Conservation (phyloP, 2,113 vertebrate species). For the Esox niger region DNA sequence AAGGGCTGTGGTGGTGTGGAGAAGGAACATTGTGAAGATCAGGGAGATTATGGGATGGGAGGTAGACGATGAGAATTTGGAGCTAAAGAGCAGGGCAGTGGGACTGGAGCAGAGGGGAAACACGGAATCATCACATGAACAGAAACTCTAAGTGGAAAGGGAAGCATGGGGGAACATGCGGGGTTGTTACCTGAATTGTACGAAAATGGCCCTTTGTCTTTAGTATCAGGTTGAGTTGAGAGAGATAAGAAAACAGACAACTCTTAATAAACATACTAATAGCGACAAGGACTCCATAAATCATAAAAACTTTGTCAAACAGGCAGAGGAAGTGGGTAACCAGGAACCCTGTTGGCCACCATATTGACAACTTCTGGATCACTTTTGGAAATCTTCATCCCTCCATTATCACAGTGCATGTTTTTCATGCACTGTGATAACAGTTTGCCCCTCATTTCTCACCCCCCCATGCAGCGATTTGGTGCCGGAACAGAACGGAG, state of each 20-base stretch:
- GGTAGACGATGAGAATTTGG: conserved; percentile 16
- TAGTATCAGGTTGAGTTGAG: conserved; percentile 78
- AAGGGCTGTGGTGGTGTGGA: not conserved
- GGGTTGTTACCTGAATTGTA: conserved; percentile 92
- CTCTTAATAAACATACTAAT: conserved; percentile 7
- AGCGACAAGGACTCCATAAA: not conserved
- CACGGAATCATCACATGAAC: conserved; percentile 11
- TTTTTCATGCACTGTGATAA: not conserved
- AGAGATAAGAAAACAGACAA: conserved; percentile 31
- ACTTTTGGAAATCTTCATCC: not conserved
- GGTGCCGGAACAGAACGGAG: too few relatives aligned
- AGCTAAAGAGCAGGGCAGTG: not conserved
- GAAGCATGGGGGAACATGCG: conserved; percentile 27
- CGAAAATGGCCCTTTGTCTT: conserved; percentile 89
- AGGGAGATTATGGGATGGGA: conserved; percentile 31
- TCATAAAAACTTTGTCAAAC: not conserved
- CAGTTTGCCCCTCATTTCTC: not conserved
- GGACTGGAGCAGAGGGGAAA: not conserved
- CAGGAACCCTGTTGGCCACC: not conserved
- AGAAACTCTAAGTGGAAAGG: conserved; percentile 45
- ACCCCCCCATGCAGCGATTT: not conserved
- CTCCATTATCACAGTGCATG: not conserved
- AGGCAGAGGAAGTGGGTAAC: not conserved
- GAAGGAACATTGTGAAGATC: not conserved
- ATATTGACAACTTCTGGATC: too few relatives aligned